Conservation (phyloP, 2,113 vertebrate genomes). For the Onychostoma macrolepis region DNA sequence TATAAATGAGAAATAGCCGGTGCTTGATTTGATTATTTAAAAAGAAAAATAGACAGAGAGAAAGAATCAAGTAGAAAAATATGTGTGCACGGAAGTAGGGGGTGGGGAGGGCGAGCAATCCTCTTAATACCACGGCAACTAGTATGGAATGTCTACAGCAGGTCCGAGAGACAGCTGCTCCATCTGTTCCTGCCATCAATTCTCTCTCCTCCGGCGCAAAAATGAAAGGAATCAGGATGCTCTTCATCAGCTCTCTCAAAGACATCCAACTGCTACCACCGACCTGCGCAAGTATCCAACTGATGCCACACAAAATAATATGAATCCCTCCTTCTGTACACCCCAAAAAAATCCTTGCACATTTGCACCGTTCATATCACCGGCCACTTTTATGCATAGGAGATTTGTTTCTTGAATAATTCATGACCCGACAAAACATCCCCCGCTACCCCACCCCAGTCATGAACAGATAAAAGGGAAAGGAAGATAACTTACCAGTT, state of each 20-base stretch:
- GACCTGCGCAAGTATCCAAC: constrained; percentile 21
- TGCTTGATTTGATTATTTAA: background rate
- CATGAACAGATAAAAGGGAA: constrained; percentile 5
- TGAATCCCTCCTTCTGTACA: background rate
- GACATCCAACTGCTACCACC: constrained; percentile 47
- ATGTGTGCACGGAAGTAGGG: background rate
- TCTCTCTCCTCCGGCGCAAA: constrained; percentile 57
- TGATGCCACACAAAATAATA: constrained; percentile 13
- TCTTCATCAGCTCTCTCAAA: constrained; percentile 45
- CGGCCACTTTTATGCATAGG: constrained; percentile 10
- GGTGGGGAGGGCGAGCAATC: constrained; percentile 42
- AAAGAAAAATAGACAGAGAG: constrained; percentile 13
- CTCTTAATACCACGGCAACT: constrained; percentile 61
- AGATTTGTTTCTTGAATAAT: constrained; percentile 43
- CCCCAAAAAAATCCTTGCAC: constrained; percentile 21
- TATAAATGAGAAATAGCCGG: constrained; percentile 20
- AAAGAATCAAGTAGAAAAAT: constrained; percentile 7
- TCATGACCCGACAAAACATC: constrained; percentile 42
- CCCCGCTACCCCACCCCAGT: background rate
- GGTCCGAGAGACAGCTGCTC: constrained; percentile 70
- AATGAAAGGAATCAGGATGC: constrained; percentile 63
- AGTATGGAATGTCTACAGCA: constrained; percentile 69
- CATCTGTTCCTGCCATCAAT: constrained; percentile 70
- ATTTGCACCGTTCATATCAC: constrained; percentile 5
- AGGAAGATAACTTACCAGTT: constrained; percentile 83